Conservation (phyloP, 2,888 invertebrate species). For the Archips crataeganus region DNA sequence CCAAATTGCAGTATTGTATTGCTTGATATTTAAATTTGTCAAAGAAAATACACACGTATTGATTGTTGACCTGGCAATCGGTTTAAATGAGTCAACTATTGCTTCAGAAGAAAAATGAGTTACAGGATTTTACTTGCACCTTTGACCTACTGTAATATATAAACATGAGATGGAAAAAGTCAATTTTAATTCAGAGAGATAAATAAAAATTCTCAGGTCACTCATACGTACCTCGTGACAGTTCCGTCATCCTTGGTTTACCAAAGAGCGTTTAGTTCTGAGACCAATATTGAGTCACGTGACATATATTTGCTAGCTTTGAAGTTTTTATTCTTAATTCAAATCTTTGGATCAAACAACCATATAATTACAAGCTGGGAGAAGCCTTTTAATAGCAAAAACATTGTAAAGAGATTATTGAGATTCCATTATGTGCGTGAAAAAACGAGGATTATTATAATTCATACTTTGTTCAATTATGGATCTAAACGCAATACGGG, state of each 20-base stretch:
- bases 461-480: neutral
- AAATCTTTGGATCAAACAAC: no score
- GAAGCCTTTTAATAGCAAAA: no score
- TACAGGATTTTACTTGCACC: neutral
- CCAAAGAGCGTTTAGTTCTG: conserved; percentile 25
- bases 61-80: neutral
- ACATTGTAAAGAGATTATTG: no score
- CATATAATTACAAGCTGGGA: no score
- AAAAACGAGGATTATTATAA: neutral
- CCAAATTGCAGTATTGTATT: neutral
- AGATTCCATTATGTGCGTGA: no score
- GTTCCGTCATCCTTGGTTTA: conserved; percentile 69
- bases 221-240: conserved; percentile 78
- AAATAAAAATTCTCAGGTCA: conserved; percentile 41
- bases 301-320: neutral
- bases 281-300: neutral
- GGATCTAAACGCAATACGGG: neutral
- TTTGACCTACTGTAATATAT: conserved; percentile 2
- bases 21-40: neutral
- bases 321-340: neutral
- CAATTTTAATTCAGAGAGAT: conserved; percentile 33
- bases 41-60: neutral
- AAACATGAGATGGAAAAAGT: conserved; percentile 12
- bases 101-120: conserved; percentile 8
- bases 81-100: conserved; percentile 7